phyloP scores from a whole-genome alignment of 1,140 invertebrate species.

The Cotesia vestalis region DNA sequence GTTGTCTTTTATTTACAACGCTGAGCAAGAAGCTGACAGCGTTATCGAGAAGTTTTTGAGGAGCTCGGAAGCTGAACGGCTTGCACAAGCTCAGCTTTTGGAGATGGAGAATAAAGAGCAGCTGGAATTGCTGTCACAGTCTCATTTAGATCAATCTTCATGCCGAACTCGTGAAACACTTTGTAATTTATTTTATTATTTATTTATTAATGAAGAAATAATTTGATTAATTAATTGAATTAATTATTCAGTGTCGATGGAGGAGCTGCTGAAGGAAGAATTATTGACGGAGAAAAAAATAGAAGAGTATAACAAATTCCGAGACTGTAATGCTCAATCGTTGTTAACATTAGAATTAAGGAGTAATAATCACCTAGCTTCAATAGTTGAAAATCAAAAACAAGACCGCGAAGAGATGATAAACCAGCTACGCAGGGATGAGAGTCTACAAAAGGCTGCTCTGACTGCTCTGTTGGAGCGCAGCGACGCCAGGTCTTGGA shows the following conservation, averaged over 20 bases:
- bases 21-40: conserved; percentile 72
- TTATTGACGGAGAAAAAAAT: conserved; percentile 67
- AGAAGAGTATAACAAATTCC: conserved; percentile 69
- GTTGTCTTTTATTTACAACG: conserved; percentile 58
- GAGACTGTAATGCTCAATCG: conserved; percentile 69
- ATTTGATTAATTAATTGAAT: not conserved
- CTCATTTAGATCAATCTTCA: conserved; percentile 61
- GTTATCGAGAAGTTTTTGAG: conserved; percentile 73
- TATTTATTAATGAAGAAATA: conserved; percentile 1
- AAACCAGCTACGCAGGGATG: conserved; percentile 71
- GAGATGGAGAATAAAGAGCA: conserved; percentile 74
- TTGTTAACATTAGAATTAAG: conserved; percentile 67
- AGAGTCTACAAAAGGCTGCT: conserved; percentile 77
- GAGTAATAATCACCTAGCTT: conserved; percentile 68
- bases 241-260: conserved; percentile 70
- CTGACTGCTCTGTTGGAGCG: conserved; percentile 77
- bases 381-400: conserved; percentile 71
- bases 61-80: conserved; percentile 68
- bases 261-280: conserved; percentile 73
- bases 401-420: conserved; percentile 69
- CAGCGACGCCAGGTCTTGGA: conserved; percentile 78
- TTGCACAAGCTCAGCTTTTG: conserved; percentile 70
- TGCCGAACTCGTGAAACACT: conserved; percentile 61
- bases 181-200: conserved; percentile 46
- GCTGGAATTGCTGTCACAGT: conserved; percentile 68